phyloP scores from a whole-genome alignment of 2,113 vertebrate species.

The Psettodes erumei region DNA sequence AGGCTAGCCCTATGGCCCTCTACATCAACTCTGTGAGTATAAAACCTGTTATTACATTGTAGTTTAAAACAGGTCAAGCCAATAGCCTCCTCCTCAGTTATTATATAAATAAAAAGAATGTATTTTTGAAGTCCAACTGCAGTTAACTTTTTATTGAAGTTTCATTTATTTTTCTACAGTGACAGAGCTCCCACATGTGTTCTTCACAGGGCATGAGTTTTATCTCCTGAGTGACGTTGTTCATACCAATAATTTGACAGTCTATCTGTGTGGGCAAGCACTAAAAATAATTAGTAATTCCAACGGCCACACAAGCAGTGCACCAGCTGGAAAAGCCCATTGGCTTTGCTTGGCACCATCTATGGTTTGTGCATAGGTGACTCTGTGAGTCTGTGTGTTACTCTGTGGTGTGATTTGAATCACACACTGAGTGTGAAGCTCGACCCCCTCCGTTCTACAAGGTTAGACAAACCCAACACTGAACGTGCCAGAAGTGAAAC shows the following conservation, averaged over 20 bases:
- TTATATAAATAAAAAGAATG: not conserved
- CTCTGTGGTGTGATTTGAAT: not conserved
- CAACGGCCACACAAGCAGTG: not conserved
- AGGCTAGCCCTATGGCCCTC: conserved; percentile 74
- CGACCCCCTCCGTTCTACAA: not conserved
- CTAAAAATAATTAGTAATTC: not conserved
- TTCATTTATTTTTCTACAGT: not conserved
- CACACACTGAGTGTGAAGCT: not conserved
- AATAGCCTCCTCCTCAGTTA: not conserved
- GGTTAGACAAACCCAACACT: not conserved
- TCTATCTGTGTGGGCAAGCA: not conserved
- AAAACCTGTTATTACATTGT: not conserved
- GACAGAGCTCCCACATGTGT: too few species aligned
- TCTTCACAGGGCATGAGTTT: not conserved
- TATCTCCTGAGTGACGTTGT: not conserved
- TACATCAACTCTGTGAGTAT: conserved; percentile 93
- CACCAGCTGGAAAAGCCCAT: too few species aligned
- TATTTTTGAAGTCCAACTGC: not conserved
- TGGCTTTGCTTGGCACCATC: not conserved
- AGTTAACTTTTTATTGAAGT: not conserved
- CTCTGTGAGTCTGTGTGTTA: not conserved
- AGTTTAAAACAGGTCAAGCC: not conserved
- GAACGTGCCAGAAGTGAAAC: not conserved
- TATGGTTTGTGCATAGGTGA: not conserved
- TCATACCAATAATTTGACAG: not conserved